Base-by-base conservation (phyloP, 2,113 vertebrate species). In the Corythaixoides concolor region DNA sequence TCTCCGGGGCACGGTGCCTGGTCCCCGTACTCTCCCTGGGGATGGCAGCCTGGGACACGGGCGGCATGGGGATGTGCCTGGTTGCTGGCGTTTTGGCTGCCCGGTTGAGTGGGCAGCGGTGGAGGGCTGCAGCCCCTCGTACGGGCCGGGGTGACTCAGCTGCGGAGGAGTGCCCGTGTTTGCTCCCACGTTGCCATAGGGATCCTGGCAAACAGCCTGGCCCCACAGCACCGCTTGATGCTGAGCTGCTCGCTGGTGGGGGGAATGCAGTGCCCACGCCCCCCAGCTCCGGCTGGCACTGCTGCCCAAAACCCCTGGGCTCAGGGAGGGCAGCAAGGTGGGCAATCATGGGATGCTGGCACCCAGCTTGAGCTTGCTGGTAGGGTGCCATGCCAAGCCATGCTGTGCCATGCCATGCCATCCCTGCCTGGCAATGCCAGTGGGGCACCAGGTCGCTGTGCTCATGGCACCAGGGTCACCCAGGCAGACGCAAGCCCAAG, bases 1-100 rank as follows among this genome's bases (percentile, higher is more conserved):
- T 28, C n/a, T n/a, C 35, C 2, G 3, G 18, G 64, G 39, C 18
- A 24, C 11, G 5, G 37, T 1, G 0, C 5, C 27, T 4, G 2
- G 18, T 32, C 59, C 33, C 17, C 6, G 2, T 78, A 52, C 35
- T 13, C 33, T 60, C 39, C 56, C 37, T 18, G 15, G 74, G 68
- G 30, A 15, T 2, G 23, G 13, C 32, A 23, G 47, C 12, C 72
- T 50, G 85, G 63, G n/a, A 15, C 27, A 4, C 0, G 9, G 16
- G 30, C n/a, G 56, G 37, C 26, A 1, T 5, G 9, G 56, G 66
- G 24, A 7, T 12, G 4, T 15, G 50, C 16, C 23, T 1, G 1
- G 30, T 5, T 27, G 12, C 3, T 0, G 0, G 32, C 37, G 27
- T n/a, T 80, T 15, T 15, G 33, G 47, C 33, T 13, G 3, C 26